These are phyloP conservation scores for Anolis sagrei DNA, from an alignment of 2,113 vertebrate genomes.

Conservation along the genomic window DNA sequence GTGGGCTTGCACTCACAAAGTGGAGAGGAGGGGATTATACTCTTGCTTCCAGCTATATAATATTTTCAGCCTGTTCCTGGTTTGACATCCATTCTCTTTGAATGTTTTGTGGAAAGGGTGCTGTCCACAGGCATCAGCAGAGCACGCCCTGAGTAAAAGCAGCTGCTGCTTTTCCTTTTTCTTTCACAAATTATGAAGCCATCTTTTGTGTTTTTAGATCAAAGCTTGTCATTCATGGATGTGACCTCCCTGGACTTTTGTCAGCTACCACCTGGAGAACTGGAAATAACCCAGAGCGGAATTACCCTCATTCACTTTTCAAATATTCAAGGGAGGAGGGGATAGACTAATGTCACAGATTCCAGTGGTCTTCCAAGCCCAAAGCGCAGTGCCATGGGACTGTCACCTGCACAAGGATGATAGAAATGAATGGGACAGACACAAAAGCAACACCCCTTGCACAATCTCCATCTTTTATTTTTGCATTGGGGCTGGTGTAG, in stretches of 20 bases:
- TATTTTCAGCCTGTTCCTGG: background rate
- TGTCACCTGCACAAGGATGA: background rate
- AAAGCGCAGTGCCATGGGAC: background rate
- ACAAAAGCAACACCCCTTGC: background rate
- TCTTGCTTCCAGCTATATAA: background rate
- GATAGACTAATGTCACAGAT: background rate
- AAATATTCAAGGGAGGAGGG: background rate
- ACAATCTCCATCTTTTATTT: background rate
- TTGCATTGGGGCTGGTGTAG: background rate
- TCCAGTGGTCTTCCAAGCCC: background rate
- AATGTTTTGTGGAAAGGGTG: background rate
- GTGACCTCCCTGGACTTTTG: slow-evolving; percentile 29
- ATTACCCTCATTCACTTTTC: background rate
- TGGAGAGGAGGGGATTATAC: background rate
- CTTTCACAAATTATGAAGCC: slow-evolving; percentile 33
- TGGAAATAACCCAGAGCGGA: background rate
- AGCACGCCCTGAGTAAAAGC: slow-evolving; percentile 37
- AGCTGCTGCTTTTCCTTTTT: slow-evolving; percentile 42
- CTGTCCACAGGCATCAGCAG: slow-evolving; percentile 32
- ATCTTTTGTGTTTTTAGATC: slow-evolving; percentile 45
- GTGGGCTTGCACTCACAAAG: background rate
- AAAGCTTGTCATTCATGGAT: slow-evolving; percentile 27
- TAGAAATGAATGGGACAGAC: background rate
- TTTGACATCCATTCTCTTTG: slow-evolving; percentile 28
- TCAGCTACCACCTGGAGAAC: slow-evolving; percentile 35